A percentile compares a stretch with the other conserved stretches of the same genome.
Conservation (phyloP, 2,113 vertebrate species). For the Coregonus clupeaformis region DNA sequence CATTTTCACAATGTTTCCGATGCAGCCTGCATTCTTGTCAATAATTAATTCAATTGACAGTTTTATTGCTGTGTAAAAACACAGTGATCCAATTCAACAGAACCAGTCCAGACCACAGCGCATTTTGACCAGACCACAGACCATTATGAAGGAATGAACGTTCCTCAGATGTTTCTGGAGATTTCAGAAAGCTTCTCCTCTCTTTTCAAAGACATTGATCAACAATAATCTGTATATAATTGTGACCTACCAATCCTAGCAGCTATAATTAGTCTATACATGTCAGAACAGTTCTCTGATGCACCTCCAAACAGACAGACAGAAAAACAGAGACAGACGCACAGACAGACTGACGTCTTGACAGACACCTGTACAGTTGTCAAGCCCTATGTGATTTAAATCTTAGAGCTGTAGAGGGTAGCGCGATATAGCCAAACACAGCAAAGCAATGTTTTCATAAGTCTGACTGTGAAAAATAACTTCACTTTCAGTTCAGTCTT, state of each 20-base stretch:
- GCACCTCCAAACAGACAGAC: too few species aligned
- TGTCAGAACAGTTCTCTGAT: too few species aligned
- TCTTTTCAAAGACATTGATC: background rate
- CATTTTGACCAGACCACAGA: background rate
- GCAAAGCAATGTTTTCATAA: background rate
- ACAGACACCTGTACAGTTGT: too few species aligned
- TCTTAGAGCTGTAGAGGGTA: background rate
- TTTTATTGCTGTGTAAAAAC: background rate
- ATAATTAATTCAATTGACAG: background rate
- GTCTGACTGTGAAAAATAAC: background rate
- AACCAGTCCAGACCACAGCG: background rate
- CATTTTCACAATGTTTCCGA: too few species aligned
- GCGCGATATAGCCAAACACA: conserved; percentile 4
- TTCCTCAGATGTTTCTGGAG: conserved; percentile 5
- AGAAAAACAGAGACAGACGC: too few species aligned
- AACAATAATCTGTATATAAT: background rate
- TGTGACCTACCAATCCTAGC: too few species aligned
- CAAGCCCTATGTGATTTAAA: background rate
- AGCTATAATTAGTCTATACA: too few species aligned
- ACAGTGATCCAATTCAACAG: background rate
- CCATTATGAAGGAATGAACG: background rate
- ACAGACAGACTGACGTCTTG: too few species aligned
- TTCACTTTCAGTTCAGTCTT: conserved; percentile 4
- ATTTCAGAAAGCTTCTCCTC: background rate
- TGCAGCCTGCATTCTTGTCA: background rate